Base-by-base conservation (phyloP, 2,888 invertebrate genomes). In the Lordiphosa fenestrarum region DNA sequence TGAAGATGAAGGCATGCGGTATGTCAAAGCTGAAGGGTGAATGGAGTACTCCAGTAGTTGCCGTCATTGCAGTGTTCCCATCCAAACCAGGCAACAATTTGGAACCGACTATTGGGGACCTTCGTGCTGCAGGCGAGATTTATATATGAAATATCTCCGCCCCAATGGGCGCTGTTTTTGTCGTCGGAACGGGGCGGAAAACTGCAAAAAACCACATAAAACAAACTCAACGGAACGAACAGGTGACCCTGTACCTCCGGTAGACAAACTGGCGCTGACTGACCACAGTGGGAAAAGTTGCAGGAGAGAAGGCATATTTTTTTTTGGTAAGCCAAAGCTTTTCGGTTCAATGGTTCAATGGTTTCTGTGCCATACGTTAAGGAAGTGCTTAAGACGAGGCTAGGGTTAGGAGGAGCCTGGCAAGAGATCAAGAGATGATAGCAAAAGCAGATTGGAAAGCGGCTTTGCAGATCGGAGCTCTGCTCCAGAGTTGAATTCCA, bases 1-100 rank as follows among this genome's bases (percentile, higher is more conserved):
- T 66, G 25, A 53, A 75, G 21, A 66, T 40, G 9, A 78, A 86
- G 1, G 86, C 84, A 39, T 71, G 55, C 0, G 85, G 86, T 5
- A 84, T 67, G 13, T 85, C 86, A 51, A 60, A 49, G 6, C 59
- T 64, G 4, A 71, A 80, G 0, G 83, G 80, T 50, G 85, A 61
- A 13, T 46, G 57, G 10, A 80, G 52, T 4, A 42, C 42, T 4
- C 39, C 49, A 23, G 33, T 23, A 6, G 44, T 46, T 19, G 10
- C 3, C 2, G 30, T 30, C 2, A 0, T 4, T 19, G 19, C 3
- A 19, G 2, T 30, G 3, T 44, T 36, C 49, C 19, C 10, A 12
- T 65, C 62, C 65, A 37, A 50, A 12, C 40, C 55, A 40, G 38
- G 6, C 12, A 36, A 40, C 78, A 81, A 73, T 58, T 54, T 53